Percentiles rank a stretch among this genome's conserved stretches.
Conservation (phyloP, 2,797 vertebrate species). For the Mallotus villosus region DNA sequence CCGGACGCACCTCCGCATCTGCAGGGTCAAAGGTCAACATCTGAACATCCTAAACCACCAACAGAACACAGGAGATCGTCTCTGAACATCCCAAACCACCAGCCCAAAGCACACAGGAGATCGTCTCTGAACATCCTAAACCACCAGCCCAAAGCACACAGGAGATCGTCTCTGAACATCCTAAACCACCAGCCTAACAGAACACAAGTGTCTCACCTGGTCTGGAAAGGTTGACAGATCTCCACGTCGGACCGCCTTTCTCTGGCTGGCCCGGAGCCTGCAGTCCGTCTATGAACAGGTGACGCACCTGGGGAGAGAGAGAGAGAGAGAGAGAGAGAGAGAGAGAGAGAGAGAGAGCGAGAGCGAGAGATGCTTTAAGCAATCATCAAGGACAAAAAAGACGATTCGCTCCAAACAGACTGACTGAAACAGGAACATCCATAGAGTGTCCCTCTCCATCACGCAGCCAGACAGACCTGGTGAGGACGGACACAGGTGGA, state of each 20-base stretch:
- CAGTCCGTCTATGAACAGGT: constrained; percentile 84
- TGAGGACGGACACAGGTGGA: constrained; percentile 86
- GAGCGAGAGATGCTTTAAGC: not conserved
- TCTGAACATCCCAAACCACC: too few relatives aligned
- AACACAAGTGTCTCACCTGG: constrained; percentile 68
- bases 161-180: too few relatives aligned
- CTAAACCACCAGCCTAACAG: not conserved
- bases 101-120: not conserved
- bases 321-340: not conserved
- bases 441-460: not conserved
- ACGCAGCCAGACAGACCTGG: constrained; percentile 76
- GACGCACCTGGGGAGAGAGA: constrained; percentile 80
- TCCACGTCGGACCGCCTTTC: constrained; percentile 70
- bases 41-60: not conserved
- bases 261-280: constrained; percentile 69
- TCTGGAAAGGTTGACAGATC: constrained; percentile 81
- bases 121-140: not conserved
- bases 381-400: too few relatives aligned
- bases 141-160: too few relatives aligned
- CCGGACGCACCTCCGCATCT: constrained; percentile 89
- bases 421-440: too few relatives aligned
- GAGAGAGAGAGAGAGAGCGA: not conserved
- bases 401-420: too few relatives aligned
- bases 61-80: not conserved
- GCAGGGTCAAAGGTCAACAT: constrained; percentile 25